Percentiles rank a stretch among this genome's conserved stretches.
Evolutionary conservation across 2,888 invertebrate species (phyloP).

Genomic region (Abscondita cerata): DNA sequence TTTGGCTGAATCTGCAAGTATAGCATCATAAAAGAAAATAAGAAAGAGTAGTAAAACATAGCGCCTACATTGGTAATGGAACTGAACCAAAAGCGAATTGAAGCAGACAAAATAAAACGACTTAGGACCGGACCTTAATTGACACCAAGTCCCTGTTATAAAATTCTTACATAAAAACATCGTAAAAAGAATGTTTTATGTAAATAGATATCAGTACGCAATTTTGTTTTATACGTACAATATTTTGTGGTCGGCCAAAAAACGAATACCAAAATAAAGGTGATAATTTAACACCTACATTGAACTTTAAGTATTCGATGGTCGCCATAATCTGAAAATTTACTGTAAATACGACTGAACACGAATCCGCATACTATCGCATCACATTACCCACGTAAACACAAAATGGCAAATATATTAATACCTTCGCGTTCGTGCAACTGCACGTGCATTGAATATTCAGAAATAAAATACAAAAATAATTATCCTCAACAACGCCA

Average conservation of each 20-base stretch:
- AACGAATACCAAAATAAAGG: background rate
- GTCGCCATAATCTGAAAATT: conserved; percentile 23
- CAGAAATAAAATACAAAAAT: too few relatives aligned
- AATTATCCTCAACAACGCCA: too few relatives aligned
- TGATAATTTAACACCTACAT: conserved; percentile 25
- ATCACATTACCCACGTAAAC: conserved; percentile 12
- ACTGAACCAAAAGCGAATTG: conserved; percentile 30
- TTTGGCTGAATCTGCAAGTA: conserved; percentile 22
- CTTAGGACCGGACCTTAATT: conserved; percentile 36
- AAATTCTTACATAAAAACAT: conserved; percentile 33
- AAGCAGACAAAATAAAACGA: conserved; percentile 36
- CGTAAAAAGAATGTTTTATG: conserved; percentile 28
- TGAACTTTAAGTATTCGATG: conserved; percentile 17
- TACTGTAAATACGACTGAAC: conserved; percentile 22
- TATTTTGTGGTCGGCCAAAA: conserved; percentile 13
- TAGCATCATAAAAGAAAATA: conserved; percentile 26
- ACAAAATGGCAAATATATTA: conserved; percentile 1
- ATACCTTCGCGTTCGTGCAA: background rate
- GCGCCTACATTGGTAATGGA: conserved; percentile 26
- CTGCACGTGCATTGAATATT: background rate
- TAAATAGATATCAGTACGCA: conserved; percentile 21
- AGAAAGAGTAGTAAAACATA: conserved; percentile 24
- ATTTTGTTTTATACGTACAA: conserved; percentile 17
- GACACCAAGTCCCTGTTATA: conserved; percentile 37
- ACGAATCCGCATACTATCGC: conserved; percentile 15